Evolutionary conservation across 2,113 vertebrate genomes (phyloP), one percentile per base, ranked within the genome.

Genomic region (Balaenoptera acutorostrata): DNA sequence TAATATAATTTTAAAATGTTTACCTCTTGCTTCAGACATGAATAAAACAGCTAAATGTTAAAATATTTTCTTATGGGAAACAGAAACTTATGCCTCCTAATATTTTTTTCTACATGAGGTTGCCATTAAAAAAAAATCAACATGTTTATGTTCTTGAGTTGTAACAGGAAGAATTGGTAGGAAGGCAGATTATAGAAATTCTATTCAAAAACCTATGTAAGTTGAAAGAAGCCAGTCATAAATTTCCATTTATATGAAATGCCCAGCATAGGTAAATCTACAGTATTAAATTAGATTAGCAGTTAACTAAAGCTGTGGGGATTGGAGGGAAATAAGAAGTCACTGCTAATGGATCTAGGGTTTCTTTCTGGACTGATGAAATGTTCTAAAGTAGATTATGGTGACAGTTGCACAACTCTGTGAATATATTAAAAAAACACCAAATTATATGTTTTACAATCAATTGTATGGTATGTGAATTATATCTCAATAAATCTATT

Each of bases 121-220:
- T 97, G 36, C 55, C n/a, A 63, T 61, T 61, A 80, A 97, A 77
- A 59, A 97, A 36, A 97, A 77, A 39, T 68, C n/a, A 96, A 13
- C 6, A 82, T 80, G 87, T 95, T 95, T 81, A 87, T 95, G 27
- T 21, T 69, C 33, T 36, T 96, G 41, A 64, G 82, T 88, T 97
- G 78, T 84, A 81, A 90, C 55, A 94, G 81, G 95, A 84, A 69
- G 93, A n/a, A 52, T 27, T 72, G 33, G 36, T 93, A 55, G 46
- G 11, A 36, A 78, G 91, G 55, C 39, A 89, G 39, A 93, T 97
- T 80, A 91, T 92, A 97, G 44, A 98, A 97, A 98, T 4, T 64
- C 10, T 14, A 1, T 87, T 94, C 83, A 98, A 98, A 98, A 97
- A 72, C 0, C 14, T 88, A 29, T 2, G 2, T 57, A 41, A 86